These are phyloP conservation scores for Prietella phreatophila DNA, from an alignment of 2,113 vertebrate species.

Conservation along the genomic window DNA sequence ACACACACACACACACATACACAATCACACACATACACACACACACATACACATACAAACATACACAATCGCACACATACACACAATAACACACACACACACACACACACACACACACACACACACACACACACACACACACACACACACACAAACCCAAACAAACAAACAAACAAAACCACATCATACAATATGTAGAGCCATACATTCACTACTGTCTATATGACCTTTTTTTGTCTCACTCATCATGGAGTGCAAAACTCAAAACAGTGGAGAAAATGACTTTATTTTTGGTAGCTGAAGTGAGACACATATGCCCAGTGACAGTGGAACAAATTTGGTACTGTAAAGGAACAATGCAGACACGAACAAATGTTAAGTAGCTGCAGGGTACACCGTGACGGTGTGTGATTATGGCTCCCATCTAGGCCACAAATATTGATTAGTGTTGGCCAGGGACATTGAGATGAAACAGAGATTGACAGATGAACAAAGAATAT, in stretches of 20 bases:
- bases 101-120: too few species aligned
- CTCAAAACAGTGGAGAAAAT: not conserved
- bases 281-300: conserved; percentile 19
- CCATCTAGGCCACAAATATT: conserved; percentile 78
- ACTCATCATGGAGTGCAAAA: not conserved
- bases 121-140: too few species aligned
- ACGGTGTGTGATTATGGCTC: conserved; percentile 62
- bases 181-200: not conserved
- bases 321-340: conserved; percentile 61
- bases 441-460: conserved; percentile 70
- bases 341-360: conserved; percentile 65
- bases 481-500: conserved; percentile 67
- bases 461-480: conserved; percentile 68
- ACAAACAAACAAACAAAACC: not conserved
- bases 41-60: too few species aligned
- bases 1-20: not conserved
- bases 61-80: too few species aligned
- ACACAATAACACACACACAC: too few species aligned
- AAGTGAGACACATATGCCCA: conserved; percentile 57
- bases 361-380: conserved; percentile 30
- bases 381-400: conserved; percentile 34
- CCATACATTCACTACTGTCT: not conserved
- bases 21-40: too few species aligned
- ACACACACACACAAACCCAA: too few species aligned
- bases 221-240: not conserved